These are phyloP conservation scores for Apostichopus leukothele DNA, from an alignment of 53 echinoderm and acorn worm genomes.

Conservation along the genomic window DNA sequence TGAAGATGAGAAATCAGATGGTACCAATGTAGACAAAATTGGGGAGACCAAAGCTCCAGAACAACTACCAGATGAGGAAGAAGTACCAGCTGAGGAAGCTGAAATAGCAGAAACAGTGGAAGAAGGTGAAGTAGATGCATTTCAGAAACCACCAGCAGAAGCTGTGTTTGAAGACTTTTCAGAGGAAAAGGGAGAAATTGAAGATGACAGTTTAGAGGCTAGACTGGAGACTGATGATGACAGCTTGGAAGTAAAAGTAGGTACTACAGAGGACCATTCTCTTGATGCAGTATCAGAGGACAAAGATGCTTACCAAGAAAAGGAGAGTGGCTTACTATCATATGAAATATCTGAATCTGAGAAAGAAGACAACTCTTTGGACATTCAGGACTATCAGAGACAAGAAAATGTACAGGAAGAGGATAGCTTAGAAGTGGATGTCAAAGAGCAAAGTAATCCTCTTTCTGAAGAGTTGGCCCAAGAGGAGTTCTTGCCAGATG, in stretches of 20 bases:
- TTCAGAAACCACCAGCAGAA: slow-evolving; percentile 18
- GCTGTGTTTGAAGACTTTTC: slow-evolving; percentile 62
- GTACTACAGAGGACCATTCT: slow-evolving; percentile 28
- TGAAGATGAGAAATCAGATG: background rate
- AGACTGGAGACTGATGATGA: slow-evolving; percentile 38
- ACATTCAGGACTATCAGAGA: slow-evolving; percentile 1
- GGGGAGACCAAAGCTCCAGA: slow-evolving; percentile 29
- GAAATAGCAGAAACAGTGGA: background rate
- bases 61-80: background rate
- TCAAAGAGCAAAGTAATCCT: slow-evolving; percentile 36
- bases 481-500: background rate
- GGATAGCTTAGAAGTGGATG: slow-evolving; percentile 31
- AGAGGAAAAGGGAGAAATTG: slow-evolving; percentile 51
- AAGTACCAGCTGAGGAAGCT: background rate
- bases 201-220: slow-evolving; percentile 41
- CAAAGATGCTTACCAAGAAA: slow-evolving; percentile 50
- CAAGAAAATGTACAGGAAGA: slow-evolving; percentile 30
- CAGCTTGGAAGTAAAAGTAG: slow-evolving; percentile 49
- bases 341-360: background rate
- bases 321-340: slow-evolving; percentile 24
- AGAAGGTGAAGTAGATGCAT: slow-evolving; percentile 4
- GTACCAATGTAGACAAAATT: slow-evolving; percentile 21
- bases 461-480: slow-evolving; percentile 7
- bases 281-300: slow-evolving; percentile 39
- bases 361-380: slow-evolving; percentile 2